Percentiles rank a stretch among this genome's conserved stretches.
These are phyloP conservation scores for Gymnorhina tibicen DNA, from an alignment of 2,113 vertebrate genomes.

Conservation along the genomic window DNA sequence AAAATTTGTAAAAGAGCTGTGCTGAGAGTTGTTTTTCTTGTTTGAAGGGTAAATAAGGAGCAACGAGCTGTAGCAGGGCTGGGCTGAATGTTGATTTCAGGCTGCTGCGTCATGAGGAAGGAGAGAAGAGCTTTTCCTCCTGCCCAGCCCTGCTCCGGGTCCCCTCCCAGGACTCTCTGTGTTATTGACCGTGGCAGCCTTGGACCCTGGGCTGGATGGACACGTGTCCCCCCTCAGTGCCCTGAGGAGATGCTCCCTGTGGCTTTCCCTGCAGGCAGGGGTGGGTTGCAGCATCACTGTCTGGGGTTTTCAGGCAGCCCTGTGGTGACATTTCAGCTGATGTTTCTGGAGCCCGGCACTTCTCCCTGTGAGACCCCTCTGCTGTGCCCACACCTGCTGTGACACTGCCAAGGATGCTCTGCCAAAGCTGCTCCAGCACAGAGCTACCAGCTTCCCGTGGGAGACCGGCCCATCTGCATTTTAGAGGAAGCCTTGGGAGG, in stretches of 20 bases:
- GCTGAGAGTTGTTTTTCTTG: not conserved
- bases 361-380: not conserved
- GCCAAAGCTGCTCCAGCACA: not conserved
- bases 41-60: constrained; percentile 28
- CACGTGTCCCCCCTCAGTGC: not conserved
- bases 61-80: not conserved
- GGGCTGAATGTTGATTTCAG: not conserved
- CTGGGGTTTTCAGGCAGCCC: not conserved
- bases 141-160: not conserved
- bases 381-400: not conserved
- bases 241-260: not conserved
- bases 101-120: not conserved
- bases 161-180: not conserved
- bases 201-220: not conserved
- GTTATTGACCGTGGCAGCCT: fast-evolving
- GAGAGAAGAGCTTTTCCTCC: not conserved
- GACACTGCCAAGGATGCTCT: not conserved
- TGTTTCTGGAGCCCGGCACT: not conserved
- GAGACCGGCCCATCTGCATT: not conserved
- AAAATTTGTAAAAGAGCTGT: not conserved
- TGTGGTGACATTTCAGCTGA: fast-evolving
- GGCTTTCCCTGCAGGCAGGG: not conserved
- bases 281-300: fast-evolving
- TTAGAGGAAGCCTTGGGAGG: not conserved
- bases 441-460: not conserved